Evolutionary conservation across 2,888 invertebrate species (phyloP), one percentile per base, ranked within the genome.

Genomic region (Zootermopsis nevadensis): DNA sequence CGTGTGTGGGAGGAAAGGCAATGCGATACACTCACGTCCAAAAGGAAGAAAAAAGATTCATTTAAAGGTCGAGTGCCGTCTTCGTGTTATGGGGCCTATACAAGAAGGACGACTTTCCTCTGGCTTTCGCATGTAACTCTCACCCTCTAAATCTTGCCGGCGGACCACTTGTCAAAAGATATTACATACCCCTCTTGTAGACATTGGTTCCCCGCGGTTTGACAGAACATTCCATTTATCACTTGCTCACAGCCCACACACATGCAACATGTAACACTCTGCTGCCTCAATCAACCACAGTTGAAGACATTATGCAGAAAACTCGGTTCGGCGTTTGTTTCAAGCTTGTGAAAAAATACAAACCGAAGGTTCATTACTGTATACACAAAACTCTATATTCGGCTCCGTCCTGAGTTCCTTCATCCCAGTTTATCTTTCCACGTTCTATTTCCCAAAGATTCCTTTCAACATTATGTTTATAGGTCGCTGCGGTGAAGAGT

Each of bases 401-500:
- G 15, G 2, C 42, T 48, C 42, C 15, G 12, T 12, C 12, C 42
- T 12, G 7, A 42, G 10, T 38, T 38, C 4, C 4, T 38, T 38
- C 10, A 38, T 7, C 10, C 38, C 38, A 38, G 6, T 38, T 10
- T 38, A 38, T 38, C 38, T 10, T 38, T 38, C 4, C n/a, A n/a
- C n/a, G n/a, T n/a, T n/a, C n/a, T n/a, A n/a, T n/a, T n/a, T n/a
- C n/a, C n/a, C n/a, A n/a, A n/a, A n/a, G n/a, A n/a, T n/a, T n/a
- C n/a, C n/a, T n/a, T n/a, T n/a, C n/a, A n/a, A n/a, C n/a, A n/a
- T 15, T 48, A 1, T 48, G 48, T 19, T 15, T 48, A 48, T 1
- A 48, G 60, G 60, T 60, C 60, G 60, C 12, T 60, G 60, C 60
- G 60, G 76, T 1, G 48, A 79, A 27, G 87, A 87, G 35, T 89